Conservation (phyloP, 2,113 vertebrate genomes). For the Petromus typicus region DNA sequence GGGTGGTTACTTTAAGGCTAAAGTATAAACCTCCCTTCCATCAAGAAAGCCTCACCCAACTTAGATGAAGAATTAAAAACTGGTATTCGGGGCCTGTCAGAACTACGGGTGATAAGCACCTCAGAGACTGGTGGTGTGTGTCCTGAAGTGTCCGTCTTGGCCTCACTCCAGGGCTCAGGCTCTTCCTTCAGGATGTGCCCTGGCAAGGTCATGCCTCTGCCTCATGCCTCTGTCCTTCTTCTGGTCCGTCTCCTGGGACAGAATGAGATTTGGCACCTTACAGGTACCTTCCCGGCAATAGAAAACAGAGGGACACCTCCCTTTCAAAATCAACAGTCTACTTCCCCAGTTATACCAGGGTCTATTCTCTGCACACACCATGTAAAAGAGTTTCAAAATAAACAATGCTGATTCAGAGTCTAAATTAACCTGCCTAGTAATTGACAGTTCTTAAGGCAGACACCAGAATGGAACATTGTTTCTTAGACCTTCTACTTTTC, state of each 20-base stretch:
- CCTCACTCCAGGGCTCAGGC: background rate
- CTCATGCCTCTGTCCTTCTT: background rate
- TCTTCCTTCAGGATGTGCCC: background rate
- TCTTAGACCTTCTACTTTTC: background rate
- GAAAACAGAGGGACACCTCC: background rate
- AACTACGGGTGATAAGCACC: background rate
- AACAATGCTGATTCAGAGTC: background rate
- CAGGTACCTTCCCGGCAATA: background rate
- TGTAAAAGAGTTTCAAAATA: background rate
- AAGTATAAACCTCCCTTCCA: background rate
- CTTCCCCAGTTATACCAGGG: background rate
- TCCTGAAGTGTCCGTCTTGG: background rate
- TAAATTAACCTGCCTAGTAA: background rate
- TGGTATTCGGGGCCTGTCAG: background rate
- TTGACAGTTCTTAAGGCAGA: background rate
- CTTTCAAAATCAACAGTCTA: background rate
- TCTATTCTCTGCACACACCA: background rate
- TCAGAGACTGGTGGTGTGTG: background rate
- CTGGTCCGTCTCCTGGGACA: background rate
- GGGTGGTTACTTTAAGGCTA: background rate
- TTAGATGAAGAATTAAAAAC: background rate
- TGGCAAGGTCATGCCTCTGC: no score
- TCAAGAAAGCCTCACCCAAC: background rate
- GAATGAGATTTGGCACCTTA: background rate
- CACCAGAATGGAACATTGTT: background rate